Conservation (phyloP, 2,113 vertebrate species). For the Pelecanus crispus region DNA sequence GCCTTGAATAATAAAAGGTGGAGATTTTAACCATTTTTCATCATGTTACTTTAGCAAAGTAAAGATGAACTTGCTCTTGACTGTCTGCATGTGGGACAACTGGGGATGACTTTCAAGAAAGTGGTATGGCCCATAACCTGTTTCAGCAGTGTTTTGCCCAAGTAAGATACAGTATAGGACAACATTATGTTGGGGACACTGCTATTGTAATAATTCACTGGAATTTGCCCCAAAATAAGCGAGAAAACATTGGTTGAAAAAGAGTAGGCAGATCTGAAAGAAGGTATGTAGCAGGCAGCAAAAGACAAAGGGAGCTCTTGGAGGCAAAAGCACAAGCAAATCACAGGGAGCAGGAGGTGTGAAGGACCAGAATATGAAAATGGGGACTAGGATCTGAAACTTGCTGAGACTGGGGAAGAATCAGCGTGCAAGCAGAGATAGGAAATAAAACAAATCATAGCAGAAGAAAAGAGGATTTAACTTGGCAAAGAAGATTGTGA, state of each 20-base stretch:
- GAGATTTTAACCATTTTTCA: not conserved
- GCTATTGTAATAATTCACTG: not conserved
- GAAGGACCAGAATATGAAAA: not conserved
- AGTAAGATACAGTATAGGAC: not conserved
- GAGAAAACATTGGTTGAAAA: not conserved
- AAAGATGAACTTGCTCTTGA: not conserved
- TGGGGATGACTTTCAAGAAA: not conserved
- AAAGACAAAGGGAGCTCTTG: not conserved
- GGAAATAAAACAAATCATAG: not conserved
- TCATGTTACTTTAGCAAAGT: not conserved
- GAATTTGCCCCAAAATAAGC: not conserved
- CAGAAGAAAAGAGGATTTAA: not conserved
- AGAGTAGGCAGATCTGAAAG: not conserved
- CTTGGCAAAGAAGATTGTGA: not conserved
- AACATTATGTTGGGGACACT: not conserved
- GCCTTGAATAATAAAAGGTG: not conserved
- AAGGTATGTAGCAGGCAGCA: not conserved
- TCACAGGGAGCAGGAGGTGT: not conserved
- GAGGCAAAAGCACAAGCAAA: not conserved
- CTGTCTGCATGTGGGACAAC: not conserved
- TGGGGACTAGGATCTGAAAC: not conserved
- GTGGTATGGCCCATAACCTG: not conserved
- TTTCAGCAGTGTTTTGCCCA: not conserved
- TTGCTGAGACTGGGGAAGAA: not conserved
- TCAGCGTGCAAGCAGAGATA: not conserved